These are phyloP conservation scores for Lynx canadensis DNA, from an alignment of 2,113 vertebrate species.

Conservation along the genomic window DNA sequence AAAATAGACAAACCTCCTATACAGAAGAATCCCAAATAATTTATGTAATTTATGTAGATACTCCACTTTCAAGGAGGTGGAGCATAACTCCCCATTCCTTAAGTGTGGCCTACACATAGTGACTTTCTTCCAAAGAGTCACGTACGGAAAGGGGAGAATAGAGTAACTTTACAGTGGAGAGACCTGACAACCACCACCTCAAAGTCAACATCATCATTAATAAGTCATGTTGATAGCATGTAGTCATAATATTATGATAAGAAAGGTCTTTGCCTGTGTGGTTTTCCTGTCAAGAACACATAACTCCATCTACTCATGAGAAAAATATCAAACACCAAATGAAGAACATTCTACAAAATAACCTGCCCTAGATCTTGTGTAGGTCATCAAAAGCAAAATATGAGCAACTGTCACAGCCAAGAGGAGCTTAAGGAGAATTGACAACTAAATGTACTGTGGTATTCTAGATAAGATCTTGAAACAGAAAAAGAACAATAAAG, in stretches of 20 bases:
- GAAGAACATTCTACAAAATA: not conserved
- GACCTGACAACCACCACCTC: not conserved
- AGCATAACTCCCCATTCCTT: not conserved
- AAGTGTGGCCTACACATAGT: not conserved
- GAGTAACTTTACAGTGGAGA: not conserved
- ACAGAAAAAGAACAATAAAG: not conserved
- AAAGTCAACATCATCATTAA: not conserved
- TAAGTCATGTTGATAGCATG: not conserved
- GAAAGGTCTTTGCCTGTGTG: not conserved
- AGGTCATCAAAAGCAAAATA: slow-evolving; percentile 5
- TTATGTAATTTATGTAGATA: not conserved
- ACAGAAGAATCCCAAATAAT: not conserved
- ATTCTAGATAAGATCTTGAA: not conserved
- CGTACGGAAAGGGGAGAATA: not conserved
- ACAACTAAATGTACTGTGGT: not conserved
- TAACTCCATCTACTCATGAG: not conserved
- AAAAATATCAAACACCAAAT: not conserved
- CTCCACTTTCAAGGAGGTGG: not conserved
- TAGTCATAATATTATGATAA: not conserved
- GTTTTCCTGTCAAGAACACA: not conserved
- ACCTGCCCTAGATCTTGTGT: not conserved
- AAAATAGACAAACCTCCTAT: not conserved
- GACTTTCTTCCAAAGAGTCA: not conserved
- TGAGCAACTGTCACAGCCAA: not conserved
- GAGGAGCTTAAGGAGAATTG: not conserved